A percentile compares a stretch with the other conserved stretches of the same genome.
phyloP scores from a whole-genome alignment of 2,797 vertebrate species.

The Gallinago nigripennis region DNA sequence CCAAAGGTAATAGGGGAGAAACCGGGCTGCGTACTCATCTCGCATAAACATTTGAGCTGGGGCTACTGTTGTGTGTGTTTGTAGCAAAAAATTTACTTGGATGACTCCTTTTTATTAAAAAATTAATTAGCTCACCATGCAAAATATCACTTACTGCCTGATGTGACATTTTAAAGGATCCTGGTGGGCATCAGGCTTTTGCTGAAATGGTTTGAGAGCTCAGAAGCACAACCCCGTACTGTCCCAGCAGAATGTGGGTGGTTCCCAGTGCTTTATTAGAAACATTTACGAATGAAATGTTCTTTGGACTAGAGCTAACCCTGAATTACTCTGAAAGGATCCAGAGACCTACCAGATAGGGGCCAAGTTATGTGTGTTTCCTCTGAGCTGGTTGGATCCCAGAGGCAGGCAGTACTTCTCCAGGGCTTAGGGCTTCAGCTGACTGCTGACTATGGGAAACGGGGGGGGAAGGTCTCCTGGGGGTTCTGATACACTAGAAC shows the following conservation, averaged over 20 bases:
- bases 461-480: neutral
- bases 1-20: neutral
- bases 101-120: neutral
- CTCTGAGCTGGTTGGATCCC: neutral
- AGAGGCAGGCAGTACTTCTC: neutral
- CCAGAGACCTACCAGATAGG: neutral
- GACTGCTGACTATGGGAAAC: neutral
- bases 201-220: neutral
- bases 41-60: slow-evolving; percentile 20
- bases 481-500: neutral
- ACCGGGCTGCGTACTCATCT: neutral
- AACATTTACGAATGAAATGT: neutral
- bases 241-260: neutral
- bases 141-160: neutral
- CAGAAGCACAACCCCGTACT: neutral
- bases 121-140: neutral
- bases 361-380: neutral
- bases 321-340: slow-evolving; percentile 25
- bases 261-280: slow-evolving; percentile 45
- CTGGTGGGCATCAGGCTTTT: neutral
- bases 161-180: neutral
- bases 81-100: neutral
- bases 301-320: neutral
- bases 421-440: neutral
- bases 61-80: neutral